Base-by-base conservation (phyloP, 2,797 vertebrate species). In the Lates japonicus region DNA sequence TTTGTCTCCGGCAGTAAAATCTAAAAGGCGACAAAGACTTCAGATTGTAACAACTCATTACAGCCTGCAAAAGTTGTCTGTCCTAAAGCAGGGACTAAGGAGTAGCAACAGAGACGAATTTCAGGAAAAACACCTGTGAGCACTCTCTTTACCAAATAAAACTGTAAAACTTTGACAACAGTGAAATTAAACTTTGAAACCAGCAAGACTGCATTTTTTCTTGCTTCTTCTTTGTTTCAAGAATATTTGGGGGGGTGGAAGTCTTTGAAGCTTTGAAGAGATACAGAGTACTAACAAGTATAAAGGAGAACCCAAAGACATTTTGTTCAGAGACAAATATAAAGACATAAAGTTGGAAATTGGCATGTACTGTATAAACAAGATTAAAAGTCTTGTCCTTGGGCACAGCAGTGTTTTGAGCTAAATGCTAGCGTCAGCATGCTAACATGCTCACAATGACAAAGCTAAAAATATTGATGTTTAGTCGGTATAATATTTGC, bases 261-360 rank as follows among this genome's bases (percentile, higher is more conserved):
- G 22, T 63, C 8, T 41, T 71, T 14, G 12, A 41, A 48, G 29
- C 8, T 41, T 71, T 14, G 12, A 41, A 48, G 29, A 62, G 10
- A 73, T 48, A 37, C 3, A 69, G 57, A 52, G 33, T 16, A 49
- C 10, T 41, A 37, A 55, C 17, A 19, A 33, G 48, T 54, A 33
- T 7, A 20, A 74, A 19, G 37, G 14, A 57, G 16, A 46, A 35
- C 57, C 68, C 69, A 59, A 67, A 76, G 39, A 39, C 37, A 76
- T 76, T 65, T 49, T 2, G 25, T 29, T 51, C 31, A 11, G 58
- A 69, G 31, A 81, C 48, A 59, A 49, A 8, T 55, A 51, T 37
- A 70, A 54, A 46, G 37, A 52, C 29, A 54, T 3, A 14, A 17
- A 44, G 11, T 25, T 62, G 41, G 35, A 46, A 35, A 51, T 41